phyloP scores from a whole-genome alignment of 2,888 invertebrate genomes.

The Linnaemya tessellans region DNA sequence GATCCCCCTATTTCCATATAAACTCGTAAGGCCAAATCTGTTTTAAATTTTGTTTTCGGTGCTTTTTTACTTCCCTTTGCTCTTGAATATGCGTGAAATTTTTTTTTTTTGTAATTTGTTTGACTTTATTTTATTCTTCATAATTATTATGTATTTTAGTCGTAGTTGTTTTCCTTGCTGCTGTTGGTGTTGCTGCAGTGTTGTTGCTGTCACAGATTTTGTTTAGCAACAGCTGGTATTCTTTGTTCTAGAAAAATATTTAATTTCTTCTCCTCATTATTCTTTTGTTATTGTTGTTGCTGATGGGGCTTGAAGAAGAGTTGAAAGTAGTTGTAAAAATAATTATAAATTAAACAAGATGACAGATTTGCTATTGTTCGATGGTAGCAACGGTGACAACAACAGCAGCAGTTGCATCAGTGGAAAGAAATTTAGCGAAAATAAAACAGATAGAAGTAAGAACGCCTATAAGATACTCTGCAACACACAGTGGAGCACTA shows the following conservation, averaged over 20 bases:
- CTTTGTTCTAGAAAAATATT: constrained; percentile 1
- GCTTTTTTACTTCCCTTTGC: neutral
- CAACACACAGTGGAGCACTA: neutral
- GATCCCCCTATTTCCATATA: neutral
- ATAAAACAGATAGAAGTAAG: neutral
- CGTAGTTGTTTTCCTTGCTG: neutral
- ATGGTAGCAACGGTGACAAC: neutral
- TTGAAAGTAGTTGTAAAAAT: constrained; percentile 42
- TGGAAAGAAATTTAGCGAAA: neutral
- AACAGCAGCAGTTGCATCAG: neutral
- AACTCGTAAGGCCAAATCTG: neutral
- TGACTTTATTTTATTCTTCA: neutral
- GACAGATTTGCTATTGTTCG: constrained; percentile 9
- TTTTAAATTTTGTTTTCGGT: neutral
- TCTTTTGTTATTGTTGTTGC: neutral
- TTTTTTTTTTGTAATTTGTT: constrained; percentile 18
- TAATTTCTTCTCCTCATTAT: neutral
- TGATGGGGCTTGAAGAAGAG: neutral
- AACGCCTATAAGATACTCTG: neutral
- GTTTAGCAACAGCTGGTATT: constrained; percentile 26
- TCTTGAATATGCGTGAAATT: neutral
- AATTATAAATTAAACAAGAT: constrained; percentile 42
- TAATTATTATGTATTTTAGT: constrained; percentile 4
- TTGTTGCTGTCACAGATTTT: neutral
- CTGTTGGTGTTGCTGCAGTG: neutral